phyloP scores from a whole-genome alignment of 2,797 vertebrate genomes.

The Holocentrus rufus region DNA sequence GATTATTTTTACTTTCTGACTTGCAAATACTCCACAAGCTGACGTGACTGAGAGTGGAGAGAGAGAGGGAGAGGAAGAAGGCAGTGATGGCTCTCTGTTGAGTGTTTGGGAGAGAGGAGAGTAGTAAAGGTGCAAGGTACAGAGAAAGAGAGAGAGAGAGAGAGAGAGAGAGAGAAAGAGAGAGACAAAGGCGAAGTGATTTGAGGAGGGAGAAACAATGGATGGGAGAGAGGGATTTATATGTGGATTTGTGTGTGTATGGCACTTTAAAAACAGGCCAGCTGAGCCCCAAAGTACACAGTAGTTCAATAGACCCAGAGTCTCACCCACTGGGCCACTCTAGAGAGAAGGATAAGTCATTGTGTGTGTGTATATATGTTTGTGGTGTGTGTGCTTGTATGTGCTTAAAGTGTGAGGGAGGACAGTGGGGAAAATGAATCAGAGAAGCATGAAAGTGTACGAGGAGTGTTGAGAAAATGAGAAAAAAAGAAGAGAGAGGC shows the following conservation, averaged over 20 bases:
- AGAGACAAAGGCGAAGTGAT: constrained; percentile 29
- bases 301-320: constrained; percentile 7
- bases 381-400: neutral
- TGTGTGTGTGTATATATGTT: neutral
- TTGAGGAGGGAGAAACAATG: constrained; percentile 29
- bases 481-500: neutral
- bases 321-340: neutral
- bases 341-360: neutral
- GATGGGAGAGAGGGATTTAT: neutral
- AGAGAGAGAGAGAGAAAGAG: constrained; percentile 25
- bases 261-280: neutral
- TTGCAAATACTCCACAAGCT: constrained; percentile 51
- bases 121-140: neutral
- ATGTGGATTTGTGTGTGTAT: neutral
- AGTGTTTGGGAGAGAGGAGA: constrained; percentile 28
- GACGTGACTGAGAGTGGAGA: constrained; percentile 22
- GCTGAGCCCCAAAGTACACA: constrained; percentile 29
- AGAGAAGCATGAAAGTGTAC: neutral
- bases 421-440: neutral
- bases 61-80: constrained; percentile 28
- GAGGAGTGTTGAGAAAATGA: constrained; percentile 5
- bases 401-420: too few relatives aligned
- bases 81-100: constrained; percentile 18
- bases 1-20: constrained; percentile 50
- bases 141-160: constrained; percentile 21